phyloP scores from a whole-genome alignment of 1,140 invertebrate species.

The Agrypnia vestita region DNA sequence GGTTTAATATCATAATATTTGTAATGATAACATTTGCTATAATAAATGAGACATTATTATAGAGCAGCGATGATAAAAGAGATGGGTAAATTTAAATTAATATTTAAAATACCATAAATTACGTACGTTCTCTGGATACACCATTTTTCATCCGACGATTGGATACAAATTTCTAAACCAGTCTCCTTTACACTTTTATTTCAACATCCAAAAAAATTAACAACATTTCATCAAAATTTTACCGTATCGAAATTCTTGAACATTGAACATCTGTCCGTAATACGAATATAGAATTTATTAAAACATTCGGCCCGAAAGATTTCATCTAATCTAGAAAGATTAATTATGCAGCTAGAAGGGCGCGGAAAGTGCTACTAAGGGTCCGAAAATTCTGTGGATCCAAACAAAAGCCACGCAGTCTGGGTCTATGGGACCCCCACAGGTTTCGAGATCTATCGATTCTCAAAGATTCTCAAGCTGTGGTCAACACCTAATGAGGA shows the following conservation, averaged over 20 bases:
- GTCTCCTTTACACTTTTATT: no score
- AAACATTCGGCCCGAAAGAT: slow-evolving; percentile 30
- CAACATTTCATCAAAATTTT: slow-evolving; percentile 39
- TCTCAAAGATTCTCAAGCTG: neutral
- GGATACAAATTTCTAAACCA: no score
- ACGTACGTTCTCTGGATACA: neutral
- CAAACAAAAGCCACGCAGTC: slow-evolving; percentile 59
- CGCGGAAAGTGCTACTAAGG: slow-evolving; percentile 43
- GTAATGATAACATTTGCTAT: no score
- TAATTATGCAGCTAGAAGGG: slow-evolving; percentile 18
- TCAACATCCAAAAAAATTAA: neutral
- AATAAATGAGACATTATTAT: no score
- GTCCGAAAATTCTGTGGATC: neutral
- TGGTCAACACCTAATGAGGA: neutral
- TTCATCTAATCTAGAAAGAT: slow-evolving; percentile 41
- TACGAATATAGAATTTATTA: slow-evolving; percentile 17
- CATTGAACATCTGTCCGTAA: slow-evolving; percentile 28
- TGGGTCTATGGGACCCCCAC: slow-evolving; percentile 41
- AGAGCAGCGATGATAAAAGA: no score
- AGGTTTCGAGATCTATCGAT: slow-evolving; percentile 8
- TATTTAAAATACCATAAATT: no score
- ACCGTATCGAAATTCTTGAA: slow-evolving; percentile 7
- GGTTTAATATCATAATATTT: no score
- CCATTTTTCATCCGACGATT: neutral
- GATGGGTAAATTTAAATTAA: no score